Percentiles rank a stretch among this genome's conserved stretches.
Evolutionary conservation across 64 coral and sea anemone genomes (phyloP).

Genomic region (Exaiptasia diaphana): DNA sequence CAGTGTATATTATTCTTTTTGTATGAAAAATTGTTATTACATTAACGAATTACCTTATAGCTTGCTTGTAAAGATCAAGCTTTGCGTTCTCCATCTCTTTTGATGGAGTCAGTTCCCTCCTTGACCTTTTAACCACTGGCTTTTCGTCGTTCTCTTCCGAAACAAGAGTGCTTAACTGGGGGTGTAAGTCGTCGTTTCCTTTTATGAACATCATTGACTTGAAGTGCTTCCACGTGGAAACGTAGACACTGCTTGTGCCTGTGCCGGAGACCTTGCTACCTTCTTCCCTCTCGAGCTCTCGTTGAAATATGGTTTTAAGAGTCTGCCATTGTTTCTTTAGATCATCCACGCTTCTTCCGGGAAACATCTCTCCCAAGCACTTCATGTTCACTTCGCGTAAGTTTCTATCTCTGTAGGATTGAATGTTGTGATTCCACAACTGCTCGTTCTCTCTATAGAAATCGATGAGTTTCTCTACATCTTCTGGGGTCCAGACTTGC

Average conservation of each 20-base stretch:
- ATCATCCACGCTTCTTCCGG: slow-evolving; percentile 25
- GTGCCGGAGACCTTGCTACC: slow-evolving; percentile 3
- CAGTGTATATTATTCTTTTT: too few species aligned
- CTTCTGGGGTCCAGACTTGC: slow-evolving; percentile 29
- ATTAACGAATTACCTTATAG: slow-evolving; percentile 40
- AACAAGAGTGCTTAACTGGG: slow-evolving; percentile 43
- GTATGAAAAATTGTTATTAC: too few species aligned
- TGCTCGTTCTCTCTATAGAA: slow-evolving; percentile 51
- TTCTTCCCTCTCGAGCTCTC: slow-evolving; percentile 49
- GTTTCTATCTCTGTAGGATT: slow-evolving; percentile 32
- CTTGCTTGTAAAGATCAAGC: slow-evolving; percentile 40
- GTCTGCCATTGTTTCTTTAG: slow-evolving; percentile 56
- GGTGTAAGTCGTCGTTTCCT: slow-evolving; percentile 43
- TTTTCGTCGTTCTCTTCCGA: slow-evolving; percentile 22
- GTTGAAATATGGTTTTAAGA: slow-evolving; percentile 27
- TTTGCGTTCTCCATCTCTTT: slow-evolving; percentile 46
- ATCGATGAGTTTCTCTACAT: slow-evolving; percentile 47
- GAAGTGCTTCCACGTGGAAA: slow-evolving; percentile 25
- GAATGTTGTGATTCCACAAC: slow-evolving; percentile 49
- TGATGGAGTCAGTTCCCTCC: slow-evolving; percentile 25
- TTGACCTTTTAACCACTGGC: slow-evolving; percentile 16
- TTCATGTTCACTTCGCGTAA: slow-evolving; percentile 37
- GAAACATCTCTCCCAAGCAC: slow-evolving; percentile 10
- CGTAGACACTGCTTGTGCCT: slow-evolving; percentile 1
- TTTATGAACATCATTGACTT: slow-evolving; percentile 55